Conservation (phyloP, 2,113 vertebrate species). For the Thinocorus orbignyianus region DNA sequence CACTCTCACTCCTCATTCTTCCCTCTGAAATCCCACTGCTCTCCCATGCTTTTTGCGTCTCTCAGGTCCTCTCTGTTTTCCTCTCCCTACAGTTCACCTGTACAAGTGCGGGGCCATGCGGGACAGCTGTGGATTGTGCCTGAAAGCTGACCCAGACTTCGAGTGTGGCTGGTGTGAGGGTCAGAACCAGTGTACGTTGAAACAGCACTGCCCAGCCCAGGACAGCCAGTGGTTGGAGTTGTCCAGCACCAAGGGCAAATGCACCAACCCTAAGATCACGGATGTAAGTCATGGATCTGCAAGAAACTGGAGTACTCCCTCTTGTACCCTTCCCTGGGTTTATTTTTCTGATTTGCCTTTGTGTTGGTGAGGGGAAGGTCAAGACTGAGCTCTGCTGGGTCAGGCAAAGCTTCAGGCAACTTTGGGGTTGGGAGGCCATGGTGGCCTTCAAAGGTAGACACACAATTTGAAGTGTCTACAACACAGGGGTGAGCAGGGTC, state of each 20-base stretch:
- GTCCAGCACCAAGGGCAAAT: slow-evolving; percentile 91
- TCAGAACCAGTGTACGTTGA: slow-evolving; percentile 90
- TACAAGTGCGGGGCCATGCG: slow-evolving; percentile 96
- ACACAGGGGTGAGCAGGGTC: background rate
- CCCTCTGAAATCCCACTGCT: rapidly evolving
- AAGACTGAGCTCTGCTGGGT: background rate
- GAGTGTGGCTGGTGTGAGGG: slow-evolving; percentile 95
- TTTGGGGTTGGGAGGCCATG: rapidly evolving
- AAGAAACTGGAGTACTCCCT: background rate
- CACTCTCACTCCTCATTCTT: rapidly evolving
- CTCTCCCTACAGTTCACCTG: slow-evolving; percentile 85
- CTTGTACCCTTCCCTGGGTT: background rate
- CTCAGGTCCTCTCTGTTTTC: background rate
- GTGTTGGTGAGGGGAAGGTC: background rate
- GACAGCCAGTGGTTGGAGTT: slow-evolving; percentile 92
- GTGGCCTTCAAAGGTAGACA: background rate
- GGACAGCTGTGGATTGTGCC: slow-evolving; percentile 94
- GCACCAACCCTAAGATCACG: slow-evolving; percentile 94
- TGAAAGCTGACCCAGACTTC: slow-evolving; percentile 94
- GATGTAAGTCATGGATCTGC: slow-evolving; percentile 79
- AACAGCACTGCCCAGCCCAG: slow-evolving; percentile 89
- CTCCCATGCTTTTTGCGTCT: background rate
- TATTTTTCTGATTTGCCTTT: background rate
- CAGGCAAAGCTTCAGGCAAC: background rate
- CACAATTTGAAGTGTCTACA: background rate